These are phyloP conservation scores for Idaea aversata DNA, from an alignment of 2,888 invertebrate species.

Conservation along the genomic window DNA sequence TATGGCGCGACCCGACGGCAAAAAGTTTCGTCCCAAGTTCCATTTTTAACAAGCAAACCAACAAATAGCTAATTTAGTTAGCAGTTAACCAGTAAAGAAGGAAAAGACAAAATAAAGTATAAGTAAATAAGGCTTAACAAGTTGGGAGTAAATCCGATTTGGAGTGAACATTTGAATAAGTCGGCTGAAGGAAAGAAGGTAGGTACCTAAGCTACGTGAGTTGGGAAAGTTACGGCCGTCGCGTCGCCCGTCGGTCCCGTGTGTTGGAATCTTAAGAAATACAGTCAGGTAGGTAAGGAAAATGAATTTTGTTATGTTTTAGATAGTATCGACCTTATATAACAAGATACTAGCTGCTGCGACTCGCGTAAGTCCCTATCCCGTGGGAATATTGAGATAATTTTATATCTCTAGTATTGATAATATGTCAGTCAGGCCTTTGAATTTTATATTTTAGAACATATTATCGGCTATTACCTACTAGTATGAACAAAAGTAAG, in stretches of 20 bases:
- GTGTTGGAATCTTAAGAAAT: neutral
- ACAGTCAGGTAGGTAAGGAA: neutral
- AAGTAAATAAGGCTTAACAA: slow-evolving; percentile 74
- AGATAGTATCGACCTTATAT: too few species aligned
- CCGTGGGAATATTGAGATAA: too few species aligned
- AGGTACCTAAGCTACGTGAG: neutral
- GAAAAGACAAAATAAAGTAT: slow-evolving; percentile 47
- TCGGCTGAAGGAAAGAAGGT: slow-evolving; percentile 35
- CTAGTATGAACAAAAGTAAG: too few species aligned
- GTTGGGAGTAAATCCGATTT: slow-evolving; percentile 72
- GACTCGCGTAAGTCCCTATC: too few species aligned
- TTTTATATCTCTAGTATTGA: too few species aligned
- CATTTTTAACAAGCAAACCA: slow-evolving; percentile 33
- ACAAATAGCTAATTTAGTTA: slow-evolving; percentile 15
- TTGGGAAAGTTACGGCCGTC: neutral
- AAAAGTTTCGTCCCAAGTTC: neutral
- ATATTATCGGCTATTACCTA: too few species aligned
- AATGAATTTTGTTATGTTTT: neutral
- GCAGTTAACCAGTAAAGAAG: slow-evolving; percentile 33
- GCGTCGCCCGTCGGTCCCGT: neutral
- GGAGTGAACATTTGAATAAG: slow-evolving; percentile 71
- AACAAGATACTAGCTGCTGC: too few species aligned
- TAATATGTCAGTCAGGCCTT: too few species aligned
- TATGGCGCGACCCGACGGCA: neutral
- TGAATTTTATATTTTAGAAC: too few species aligned